Evolutionary conservation across 2,888 invertebrate species (phyloP).

Genomic region (Cremastinae sp.): DNA sequence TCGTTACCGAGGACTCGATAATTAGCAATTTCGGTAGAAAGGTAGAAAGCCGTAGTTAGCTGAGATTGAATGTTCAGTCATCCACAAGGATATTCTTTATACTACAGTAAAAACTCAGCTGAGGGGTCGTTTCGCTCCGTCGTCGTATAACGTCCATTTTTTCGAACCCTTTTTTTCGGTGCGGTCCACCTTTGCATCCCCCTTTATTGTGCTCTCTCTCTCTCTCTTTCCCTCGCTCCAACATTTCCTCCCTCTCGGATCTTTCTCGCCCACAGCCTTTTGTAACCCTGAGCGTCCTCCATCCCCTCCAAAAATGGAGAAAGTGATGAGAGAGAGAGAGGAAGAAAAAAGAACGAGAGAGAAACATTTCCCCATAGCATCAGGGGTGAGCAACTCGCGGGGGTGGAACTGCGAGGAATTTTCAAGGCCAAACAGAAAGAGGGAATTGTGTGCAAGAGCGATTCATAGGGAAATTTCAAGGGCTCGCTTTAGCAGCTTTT

Average conservation of each 20-base stretch:
- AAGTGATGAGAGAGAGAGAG: slow-evolving; percentile 54
- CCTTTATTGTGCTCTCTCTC: slow-evolving; percentile 18
- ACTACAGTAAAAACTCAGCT: slow-evolving; percentile 40
- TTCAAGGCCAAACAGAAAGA: slow-evolving; percentile 68
- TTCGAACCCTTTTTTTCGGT: slow-evolving; percentile 34
- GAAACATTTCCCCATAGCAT: slow-evolving; percentile 18
- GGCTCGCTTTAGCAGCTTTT: slow-evolving; percentile 40
- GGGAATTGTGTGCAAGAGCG: slow-evolving; percentile 33
- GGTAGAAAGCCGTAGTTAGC: slow-evolving; percentile 23
- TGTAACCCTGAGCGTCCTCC: slow-evolving; percentile 33
- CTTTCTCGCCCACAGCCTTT: slow-evolving; percentile 46
- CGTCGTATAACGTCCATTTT: slow-evolving; percentile 33
- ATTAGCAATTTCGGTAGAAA: slow-evolving; percentile 25
- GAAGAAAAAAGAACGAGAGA: too few species aligned
- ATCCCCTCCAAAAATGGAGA: slow-evolving; percentile 27
- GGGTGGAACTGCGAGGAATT: slow-evolving; percentile 65
- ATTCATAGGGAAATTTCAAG: slow-evolving; percentile 46
- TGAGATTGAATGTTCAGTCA: slow-evolving; percentile 34
- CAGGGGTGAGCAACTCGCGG: slow-evolving; percentile 41
- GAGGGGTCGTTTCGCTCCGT: slow-evolving; percentile 41
- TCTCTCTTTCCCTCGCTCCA: slow-evolving; percentile 17
- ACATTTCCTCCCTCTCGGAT: slow-evolving; percentile 24
- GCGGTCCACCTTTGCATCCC: slow-evolving; percentile 10
- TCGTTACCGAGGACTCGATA: neutral
- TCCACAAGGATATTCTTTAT: slow-evolving; percentile 24